Evolutionary conservation across 2,888 invertebrate species (phyloP).

Genomic region (Onchidella celtica): DNA sequence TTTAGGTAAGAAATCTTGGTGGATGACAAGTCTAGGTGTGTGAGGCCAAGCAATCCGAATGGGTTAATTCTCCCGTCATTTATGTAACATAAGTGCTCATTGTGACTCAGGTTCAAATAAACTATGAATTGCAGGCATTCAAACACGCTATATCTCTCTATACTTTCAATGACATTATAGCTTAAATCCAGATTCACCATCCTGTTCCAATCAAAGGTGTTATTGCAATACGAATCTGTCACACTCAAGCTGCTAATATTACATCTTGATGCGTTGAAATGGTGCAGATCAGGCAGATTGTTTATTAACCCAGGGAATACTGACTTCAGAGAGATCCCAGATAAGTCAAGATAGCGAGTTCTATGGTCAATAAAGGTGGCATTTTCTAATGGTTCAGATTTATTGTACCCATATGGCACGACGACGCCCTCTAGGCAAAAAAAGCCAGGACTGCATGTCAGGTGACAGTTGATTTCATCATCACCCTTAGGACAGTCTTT

Average conservation of each 20-base stretch:
- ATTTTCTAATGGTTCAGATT: background rate
- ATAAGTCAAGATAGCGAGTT: conserved; percentile 15
- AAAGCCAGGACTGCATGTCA: conserved; percentile 8
- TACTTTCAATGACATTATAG: conserved; percentile 9
- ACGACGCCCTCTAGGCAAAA: conserved; percentile 14
- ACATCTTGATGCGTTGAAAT: conserved; percentile 10
- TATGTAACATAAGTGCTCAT: background rate
- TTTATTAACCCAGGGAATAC: background rate
- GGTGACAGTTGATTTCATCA: conserved; percentile 25
- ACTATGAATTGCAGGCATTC: background rate
- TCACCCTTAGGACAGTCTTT: conserved; percentile 25
- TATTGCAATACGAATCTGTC: no score
- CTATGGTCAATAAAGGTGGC: background rate
- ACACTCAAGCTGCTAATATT: conserved; percentile 1
- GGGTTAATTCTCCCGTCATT: background rate
- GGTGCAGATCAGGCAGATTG: background rate
- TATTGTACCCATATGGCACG: background rate
- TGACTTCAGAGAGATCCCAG: background rate
- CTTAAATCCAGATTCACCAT: conserved; percentile 15
- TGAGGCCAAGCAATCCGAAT: background rate
- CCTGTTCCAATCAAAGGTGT: background rate
- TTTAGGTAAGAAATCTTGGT: background rate
- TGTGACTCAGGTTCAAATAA: conserved; percentile 32
- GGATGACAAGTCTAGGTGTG: conserved; percentile 22
- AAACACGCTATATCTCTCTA: background rate